A percentile compares a stretch with the other conserved stretches of the same genome.
Evolutionary conservation across 2,797 vertebrate species (phyloP).

Genomic region (Staurois parvus): DNA sequence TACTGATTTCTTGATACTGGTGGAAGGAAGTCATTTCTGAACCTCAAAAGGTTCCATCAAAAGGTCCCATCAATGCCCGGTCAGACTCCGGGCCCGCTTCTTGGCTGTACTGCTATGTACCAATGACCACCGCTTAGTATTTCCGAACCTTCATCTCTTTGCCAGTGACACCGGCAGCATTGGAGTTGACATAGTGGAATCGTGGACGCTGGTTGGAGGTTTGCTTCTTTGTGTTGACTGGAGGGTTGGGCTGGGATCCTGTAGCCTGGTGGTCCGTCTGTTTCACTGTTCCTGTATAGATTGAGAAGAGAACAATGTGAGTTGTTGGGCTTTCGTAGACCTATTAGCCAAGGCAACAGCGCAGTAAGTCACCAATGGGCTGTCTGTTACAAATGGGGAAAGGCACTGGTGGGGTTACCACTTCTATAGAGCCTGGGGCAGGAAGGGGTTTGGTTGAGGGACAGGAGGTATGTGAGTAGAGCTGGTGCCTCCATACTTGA

Average conservation of each 20-base stretch:
- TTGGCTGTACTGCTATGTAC: neutral
- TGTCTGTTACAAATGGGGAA: too few relatives aligned
- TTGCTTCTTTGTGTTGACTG: slow-evolving; percentile 74
- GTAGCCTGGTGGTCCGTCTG: slow-evolving; percentile 28
- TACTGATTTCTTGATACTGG: slow-evolving; percentile 16
- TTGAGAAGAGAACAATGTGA: neutral
- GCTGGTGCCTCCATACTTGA: too few relatives aligned
- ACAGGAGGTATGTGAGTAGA: too few relatives aligned
- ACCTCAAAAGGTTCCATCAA: neutral
- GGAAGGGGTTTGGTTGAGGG: too few relatives aligned
- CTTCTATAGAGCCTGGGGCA: too few relatives aligned
- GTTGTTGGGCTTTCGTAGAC: too few relatives aligned
- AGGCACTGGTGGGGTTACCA: too few relatives aligned
- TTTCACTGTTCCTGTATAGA: slow-evolving; percentile 24
- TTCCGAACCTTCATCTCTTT: slow-evolving; percentile 36
- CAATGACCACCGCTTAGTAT: neutral
- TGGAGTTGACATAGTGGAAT: slow-evolving; percentile 75
- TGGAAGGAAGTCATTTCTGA: neutral
- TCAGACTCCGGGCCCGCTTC: too few relatives aligned
- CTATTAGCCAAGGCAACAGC: too few relatives aligned
- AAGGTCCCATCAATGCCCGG: too few relatives aligned
- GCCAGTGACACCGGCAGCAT: slow-evolving; percentile 58
- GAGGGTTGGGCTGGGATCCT: slow-evolving; percentile 60
- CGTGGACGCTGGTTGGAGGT: slow-evolving; percentile 73
- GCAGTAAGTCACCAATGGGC: too few relatives aligned